Evolutionary conservation across 2,797 vertebrate genomes (phyloP), one percentile per base, ranked within the genome.

Genomic region (Pangasius djambal): DNA sequence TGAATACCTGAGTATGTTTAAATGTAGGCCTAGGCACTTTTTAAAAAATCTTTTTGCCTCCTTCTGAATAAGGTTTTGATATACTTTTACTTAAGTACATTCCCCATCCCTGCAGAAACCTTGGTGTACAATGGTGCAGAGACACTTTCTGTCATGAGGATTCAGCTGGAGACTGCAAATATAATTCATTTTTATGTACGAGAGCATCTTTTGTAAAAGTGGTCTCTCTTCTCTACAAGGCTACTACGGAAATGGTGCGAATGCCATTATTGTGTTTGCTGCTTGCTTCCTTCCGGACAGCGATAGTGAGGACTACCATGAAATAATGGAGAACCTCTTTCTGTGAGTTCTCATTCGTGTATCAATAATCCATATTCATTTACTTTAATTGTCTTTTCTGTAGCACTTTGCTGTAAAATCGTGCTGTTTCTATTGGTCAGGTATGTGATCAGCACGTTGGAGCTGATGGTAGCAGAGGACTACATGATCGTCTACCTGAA

Each of bases 251-350:
- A 97, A 98, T 70, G 98, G 97, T 86, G 95, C 97, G 91, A 99
- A 99, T 93, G 98, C 99, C 92, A 99, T 99, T 95, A 99, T 99
- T 94, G 98, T 99, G 93, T 99, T 99, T 93, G 97, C 98, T 0
- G 98, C 98, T 57, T 99, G 99, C 94, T 99, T 98, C 96, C 97
- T 99, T 93, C 98, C 99, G 89, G 99, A 99, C 95, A 99, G 98
- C 92, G 96, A 96, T 94, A 95, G 95, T 92, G 96, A 96, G 52
- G 98, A 99, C 94, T 99, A 99, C 95, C 97, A 98, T 89, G 98
- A 99, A 94, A 97, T 99, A 92, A 99, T 99, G 99, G 98, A 99
- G 95, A 99, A 99, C 94, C 98, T 99, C 94, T 99, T 99, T 93
- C 96, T 99, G 99, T 99, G 93, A 99, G 98, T 98, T 90, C 40